Conservation (phyloP, 2,113 vertebrate genomes). For the Lipotes vexillifer region DNA sequence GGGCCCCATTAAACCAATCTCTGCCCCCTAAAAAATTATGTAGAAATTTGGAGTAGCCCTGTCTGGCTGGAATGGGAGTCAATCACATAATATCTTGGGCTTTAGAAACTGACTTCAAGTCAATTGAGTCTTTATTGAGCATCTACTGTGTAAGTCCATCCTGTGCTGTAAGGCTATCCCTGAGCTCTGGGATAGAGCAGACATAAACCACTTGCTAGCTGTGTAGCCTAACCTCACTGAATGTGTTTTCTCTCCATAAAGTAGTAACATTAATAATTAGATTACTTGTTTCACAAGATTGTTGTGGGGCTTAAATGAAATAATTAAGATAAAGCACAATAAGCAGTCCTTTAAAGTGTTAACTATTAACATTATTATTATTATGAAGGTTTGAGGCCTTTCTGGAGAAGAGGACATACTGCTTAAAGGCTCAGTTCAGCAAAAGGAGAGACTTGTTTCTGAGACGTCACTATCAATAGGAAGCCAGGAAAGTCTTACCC, state of each 20-base stretch:
- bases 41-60: not conserved
- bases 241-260: not conserved
- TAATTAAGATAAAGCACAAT: conserved; percentile 1
- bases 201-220: not conserved
- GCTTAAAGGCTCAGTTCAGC: not conserved
- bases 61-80: not conserved
- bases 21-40: not conserved
- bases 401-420: not conserved
- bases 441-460: not conserved
- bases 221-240: not conserved
- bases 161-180: not conserved
- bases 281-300: not conserved
- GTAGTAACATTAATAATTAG: not conserved
- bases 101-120: conserved; percentile 32
- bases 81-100: not conserved
- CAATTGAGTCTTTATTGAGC: not conserved
- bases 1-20: not conserved
- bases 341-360: not conserved
- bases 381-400: not conserved
- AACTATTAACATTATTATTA: not conserved
- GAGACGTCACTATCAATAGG: not conserved
- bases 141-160: not conserved
- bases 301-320: conserved; percentile 3
- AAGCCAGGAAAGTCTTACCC: not conserved
- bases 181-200: not conserved